Evolutionary conservation across 2,797 vertebrate genomes (phyloP).

Genomic region (Lepus oiostolus): DNA sequence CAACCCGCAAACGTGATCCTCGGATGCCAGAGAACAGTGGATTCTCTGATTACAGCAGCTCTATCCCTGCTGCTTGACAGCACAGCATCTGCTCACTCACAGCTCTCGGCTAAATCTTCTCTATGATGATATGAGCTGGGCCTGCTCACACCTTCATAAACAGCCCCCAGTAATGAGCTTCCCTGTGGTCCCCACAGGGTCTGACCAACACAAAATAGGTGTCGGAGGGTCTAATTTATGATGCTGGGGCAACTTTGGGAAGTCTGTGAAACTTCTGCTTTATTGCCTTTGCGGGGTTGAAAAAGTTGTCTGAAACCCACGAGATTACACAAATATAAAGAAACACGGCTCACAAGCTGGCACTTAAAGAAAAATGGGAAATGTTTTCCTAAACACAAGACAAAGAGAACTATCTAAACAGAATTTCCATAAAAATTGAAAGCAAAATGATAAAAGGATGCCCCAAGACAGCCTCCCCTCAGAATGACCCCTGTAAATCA

Average conservation of each 20-base stretch:
- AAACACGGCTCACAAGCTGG: neutral
- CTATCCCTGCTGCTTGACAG: neutral
- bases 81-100: accelerated
- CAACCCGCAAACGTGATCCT: neutral
- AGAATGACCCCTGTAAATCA: neutral
- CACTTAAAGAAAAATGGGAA: neutral
- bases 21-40: accelerated
- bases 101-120: neutral
- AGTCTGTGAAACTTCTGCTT: neutral
- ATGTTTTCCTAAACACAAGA: neutral
- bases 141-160: neutral
- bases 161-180: neutral
- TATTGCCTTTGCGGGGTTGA: neutral
- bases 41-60: neutral
- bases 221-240: neutral
- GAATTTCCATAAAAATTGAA: neutral
- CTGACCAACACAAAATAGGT: neutral
- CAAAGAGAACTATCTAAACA: neutral
- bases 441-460: neutral
- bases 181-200: neutral
- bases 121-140: neutral
- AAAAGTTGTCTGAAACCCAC: neutral
- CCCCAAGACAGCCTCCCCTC: neutral
- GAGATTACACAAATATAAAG: neutral
- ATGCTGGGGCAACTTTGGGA: neutral